phyloP scores from a whole-genome alignment of 2,113 vertebrate species.

The Cheirogaleus medius region DNA sequence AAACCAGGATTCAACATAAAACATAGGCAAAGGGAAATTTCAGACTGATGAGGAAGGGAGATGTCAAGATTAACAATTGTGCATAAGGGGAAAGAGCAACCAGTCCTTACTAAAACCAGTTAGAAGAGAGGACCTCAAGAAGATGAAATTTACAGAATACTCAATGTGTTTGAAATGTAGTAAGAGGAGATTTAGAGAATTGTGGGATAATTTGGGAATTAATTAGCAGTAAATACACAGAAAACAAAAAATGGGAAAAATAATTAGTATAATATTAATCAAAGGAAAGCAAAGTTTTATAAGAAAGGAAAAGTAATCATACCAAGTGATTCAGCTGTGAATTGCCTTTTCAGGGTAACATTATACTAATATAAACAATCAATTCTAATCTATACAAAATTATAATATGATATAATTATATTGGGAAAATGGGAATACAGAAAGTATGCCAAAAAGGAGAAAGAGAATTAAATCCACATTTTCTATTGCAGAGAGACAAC shows the following conservation, averaged over 20 bases:
- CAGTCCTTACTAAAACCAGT: not conserved
- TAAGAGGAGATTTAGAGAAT: not conserved
- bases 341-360: not conserved
- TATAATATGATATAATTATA: not conserved
- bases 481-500: not conserved
- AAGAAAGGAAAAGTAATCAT: not conserved
- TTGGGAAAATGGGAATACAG: not conserved
- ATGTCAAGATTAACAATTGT: not conserved
- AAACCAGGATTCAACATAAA: not conserved
- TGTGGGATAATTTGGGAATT: not conserved
- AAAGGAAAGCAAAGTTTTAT: constrained; percentile 1
- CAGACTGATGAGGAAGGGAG: not conserved
- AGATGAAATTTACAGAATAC: not conserved
- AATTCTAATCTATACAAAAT: constrained; percentile 14
- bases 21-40: not conserved
- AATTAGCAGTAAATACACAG: not conserved
- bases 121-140: not conserved
- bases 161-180: not conserved
- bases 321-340: constrained; percentile 9
- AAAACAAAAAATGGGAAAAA: not conserved
- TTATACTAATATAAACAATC: not conserved
- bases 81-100: not conserved
- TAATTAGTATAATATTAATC: not conserved
- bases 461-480: not conserved
- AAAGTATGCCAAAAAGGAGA: not conserved